Percentiles rank a stretch among this genome's conserved stretches.
These are phyloP conservation scores for Nymphalis c-album DNA, from an alignment of 2,888 invertebrate genomes.

Conservation along the genomic window DNA sequence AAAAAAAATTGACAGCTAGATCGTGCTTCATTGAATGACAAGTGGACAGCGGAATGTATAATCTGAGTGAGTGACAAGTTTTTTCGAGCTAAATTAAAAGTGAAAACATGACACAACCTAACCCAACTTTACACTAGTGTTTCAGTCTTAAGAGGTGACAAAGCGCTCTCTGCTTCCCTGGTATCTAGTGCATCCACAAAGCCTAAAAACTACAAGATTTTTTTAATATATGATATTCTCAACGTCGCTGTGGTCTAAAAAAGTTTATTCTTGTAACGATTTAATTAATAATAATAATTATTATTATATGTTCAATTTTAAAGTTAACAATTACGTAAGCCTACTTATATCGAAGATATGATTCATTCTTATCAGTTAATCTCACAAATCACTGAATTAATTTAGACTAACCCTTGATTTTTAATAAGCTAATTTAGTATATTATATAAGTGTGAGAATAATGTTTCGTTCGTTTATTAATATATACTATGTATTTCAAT, in stretches of 20 bases:
- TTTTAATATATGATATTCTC: constrained; percentile 9
- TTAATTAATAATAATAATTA: too few relatives aligned
- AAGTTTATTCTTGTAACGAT: background rate
- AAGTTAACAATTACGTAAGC: too few relatives aligned
- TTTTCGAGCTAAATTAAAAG: constrained; percentile 25
- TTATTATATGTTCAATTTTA: too few relatives aligned
- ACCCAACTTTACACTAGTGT: constrained; percentile 11
- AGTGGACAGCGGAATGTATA: background rate
- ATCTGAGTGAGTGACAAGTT: background rate
- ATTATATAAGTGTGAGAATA: too few relatives aligned
- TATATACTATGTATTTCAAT: background rate
- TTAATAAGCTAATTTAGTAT: too few relatives aligned
- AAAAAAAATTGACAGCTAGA: background rate
- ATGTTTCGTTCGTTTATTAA: background rate
- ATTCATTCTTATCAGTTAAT: too few relatives aligned
- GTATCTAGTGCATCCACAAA: constrained; percentile 11
- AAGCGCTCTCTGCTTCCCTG: constrained; percentile 19
- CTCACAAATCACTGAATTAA: too few relatives aligned
- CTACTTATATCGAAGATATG: too few relatives aligned
- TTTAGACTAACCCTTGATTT: too few relatives aligned
- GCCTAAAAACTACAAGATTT: constrained; percentile 19
- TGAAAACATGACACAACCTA: constrained; percentile 26
- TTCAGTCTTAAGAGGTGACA: constrained; percentile 25
- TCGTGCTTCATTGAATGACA: background rate
- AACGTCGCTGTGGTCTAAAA: background rate